Conservation (phyloP, 2,113 vertebrate species). For the Mobula birostris region DNA sequence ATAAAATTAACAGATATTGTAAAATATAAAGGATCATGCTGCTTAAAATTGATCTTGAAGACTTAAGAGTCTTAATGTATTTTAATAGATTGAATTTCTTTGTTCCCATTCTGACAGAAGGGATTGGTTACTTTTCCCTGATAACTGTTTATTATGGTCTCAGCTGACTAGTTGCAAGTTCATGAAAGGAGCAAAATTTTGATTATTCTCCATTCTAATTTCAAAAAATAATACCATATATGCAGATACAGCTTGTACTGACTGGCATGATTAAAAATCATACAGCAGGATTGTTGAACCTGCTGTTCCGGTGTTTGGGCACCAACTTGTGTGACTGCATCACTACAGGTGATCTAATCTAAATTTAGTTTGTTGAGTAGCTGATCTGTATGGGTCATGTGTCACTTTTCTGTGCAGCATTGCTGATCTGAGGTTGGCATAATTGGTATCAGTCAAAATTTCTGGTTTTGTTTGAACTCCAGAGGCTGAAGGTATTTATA, state of each 20-base stretch:
- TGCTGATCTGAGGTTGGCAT: background rate
- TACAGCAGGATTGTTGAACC: background rate
- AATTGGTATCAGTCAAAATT: background rate
- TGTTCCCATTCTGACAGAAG: background rate
- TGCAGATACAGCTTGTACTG: too few relatives aligned
- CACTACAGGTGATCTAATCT: background rate
- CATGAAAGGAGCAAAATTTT: background rate
- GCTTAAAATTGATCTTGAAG: too few relatives aligned
- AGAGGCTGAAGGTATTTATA: background rate
- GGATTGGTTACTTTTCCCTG: background rate
- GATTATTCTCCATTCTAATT: background rate
- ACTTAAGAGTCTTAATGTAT: too few relatives aligned
- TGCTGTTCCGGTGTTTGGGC: background rate
- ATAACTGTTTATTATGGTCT: background rate
- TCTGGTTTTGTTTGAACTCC: background rate
- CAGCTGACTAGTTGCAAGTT: background rate
- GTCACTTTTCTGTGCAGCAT: background rate
- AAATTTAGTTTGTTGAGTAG: background rate
- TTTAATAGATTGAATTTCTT: background rate
- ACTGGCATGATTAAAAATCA: background rate
- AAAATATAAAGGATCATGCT: too few relatives aligned
- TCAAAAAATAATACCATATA: background rate
- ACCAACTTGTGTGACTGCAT: background rate
- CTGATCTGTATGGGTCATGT: background rate
- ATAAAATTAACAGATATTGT: too few relatives aligned